These are phyloP conservation scores for Macrosoma leucophasiata DNA, from an alignment of 2,888 invertebrate species.

Conservation along the genomic window DNA sequence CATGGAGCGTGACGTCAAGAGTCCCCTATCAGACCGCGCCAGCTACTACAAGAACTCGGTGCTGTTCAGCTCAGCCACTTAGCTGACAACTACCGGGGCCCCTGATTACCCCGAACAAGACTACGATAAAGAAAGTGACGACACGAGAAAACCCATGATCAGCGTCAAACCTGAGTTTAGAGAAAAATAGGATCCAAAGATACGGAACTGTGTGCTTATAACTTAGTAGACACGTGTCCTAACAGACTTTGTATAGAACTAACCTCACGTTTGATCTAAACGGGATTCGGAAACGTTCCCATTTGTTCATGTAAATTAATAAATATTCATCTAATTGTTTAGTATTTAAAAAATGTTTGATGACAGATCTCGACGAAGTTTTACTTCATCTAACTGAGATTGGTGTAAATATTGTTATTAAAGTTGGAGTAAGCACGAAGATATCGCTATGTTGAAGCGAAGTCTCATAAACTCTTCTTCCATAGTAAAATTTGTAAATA, in stretches of 20 bases:
- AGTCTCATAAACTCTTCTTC: conserved; percentile 63
- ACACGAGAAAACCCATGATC: conserved; percentile 68
- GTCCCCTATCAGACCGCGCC: conserved; percentile 87
- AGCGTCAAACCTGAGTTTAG: conserved; percentile 74
- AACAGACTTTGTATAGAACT: conserved; percentile 8
- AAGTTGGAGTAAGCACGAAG: conserved; percentile 49
- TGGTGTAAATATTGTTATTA: conserved; percentile 71
- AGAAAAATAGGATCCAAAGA: conserved; percentile 61
- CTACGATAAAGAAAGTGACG: conserved; percentile 52
- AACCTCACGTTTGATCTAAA: conserved; percentile 31
- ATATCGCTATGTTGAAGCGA: conserved; percentile 50
- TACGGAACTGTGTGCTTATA: too few relatives aligned
- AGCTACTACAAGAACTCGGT: conserved; percentile 94
- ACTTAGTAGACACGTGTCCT: conserved; percentile 2
- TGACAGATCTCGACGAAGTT: conserved; percentile 53
- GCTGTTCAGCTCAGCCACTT: conserved; percentile 91
- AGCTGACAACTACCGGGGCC: conserved; percentile 66
- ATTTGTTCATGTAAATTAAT: conserved; percentile 29
- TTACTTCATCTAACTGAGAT: conserved; percentile 52
- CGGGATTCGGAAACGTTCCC: conserved; percentile 12
- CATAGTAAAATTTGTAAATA: conserved; percentile 76
- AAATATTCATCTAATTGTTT: conserved; percentile 43
- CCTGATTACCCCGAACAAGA: conserved; percentile 56
- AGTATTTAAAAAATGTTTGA: conserved; percentile 32
- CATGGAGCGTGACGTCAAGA: conserved; percentile 89